Conservation (phyloP, 2,888 invertebrate genomes). For the Sclerodermus sp. region DNA sequence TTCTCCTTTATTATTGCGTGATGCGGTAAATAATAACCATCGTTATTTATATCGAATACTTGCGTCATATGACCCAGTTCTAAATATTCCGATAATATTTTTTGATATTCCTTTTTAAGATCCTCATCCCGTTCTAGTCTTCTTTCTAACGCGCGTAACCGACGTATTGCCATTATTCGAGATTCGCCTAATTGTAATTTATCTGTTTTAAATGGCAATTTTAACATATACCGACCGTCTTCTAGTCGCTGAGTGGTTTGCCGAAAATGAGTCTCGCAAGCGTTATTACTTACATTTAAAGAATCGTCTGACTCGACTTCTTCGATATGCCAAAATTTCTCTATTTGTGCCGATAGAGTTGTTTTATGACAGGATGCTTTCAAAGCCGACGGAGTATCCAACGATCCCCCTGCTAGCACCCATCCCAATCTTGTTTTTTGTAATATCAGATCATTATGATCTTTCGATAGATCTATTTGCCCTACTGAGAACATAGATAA, state of each 20-base stretch:
- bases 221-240: constrained; percentile 6
- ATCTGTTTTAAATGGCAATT: constrained; percentile 7
- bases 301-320: not conserved
- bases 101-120: not conserved
- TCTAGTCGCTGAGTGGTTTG: not conserved
- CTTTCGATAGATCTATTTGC: not conserved
- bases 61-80: constrained; percentile 4
- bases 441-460: not conserved
- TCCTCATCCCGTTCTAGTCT: not conserved
- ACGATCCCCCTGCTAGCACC: constrained; percentile 7
- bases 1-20: constrained; percentile 2
- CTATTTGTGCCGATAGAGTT: not conserved
- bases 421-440: constrained; percentile 13
- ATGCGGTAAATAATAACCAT: constrained; percentile 7
- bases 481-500: constrained; percentile 3
- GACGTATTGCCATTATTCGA: not conserved
- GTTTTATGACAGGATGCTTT: not conserved
- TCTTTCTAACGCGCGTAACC: constrained; percentile 2
- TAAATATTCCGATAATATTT: not conserved
- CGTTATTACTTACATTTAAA: not conserved
- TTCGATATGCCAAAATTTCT: constrained; percentile 11
- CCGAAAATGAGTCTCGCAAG: constrained; percentile 6
- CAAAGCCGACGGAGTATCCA: too few species aligned
- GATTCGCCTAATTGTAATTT: constrained; percentile 2
- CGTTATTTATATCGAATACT: not conserved